Conservation (phyloP, 1,140 invertebrate species). For the Carposina sasakii region DNA sequence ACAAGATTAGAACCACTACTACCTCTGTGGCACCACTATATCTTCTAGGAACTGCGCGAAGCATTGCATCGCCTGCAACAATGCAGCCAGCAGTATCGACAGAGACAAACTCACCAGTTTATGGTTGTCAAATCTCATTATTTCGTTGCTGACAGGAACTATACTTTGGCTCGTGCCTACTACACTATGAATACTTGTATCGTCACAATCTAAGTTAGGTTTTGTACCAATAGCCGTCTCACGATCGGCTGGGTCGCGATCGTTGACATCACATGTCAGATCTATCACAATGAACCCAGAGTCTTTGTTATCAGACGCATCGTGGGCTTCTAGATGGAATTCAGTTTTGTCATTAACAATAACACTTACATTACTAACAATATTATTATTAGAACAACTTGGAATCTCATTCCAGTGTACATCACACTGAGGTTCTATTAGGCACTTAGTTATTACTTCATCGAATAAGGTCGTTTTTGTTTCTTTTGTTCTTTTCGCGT, state of each 20-base stretch:
- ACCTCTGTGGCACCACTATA: slow-evolving; percentile 60
- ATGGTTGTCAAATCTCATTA: slow-evolving; percentile 55
- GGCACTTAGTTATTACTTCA: slow-evolving; percentile 57
- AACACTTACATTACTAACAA: slow-evolving; percentile 48
- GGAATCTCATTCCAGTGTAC: slow-evolving; percentile 66
- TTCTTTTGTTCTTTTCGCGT: slow-evolving; percentile 34
- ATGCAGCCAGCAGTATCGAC: slow-evolving; percentile 58
- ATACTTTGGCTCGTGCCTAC: slow-evolving; percentile 51
- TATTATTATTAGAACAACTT: slow-evolving; percentile 62
- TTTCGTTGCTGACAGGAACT: slow-evolving; percentile 66
- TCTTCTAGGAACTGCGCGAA: slow-evolving; percentile 67
- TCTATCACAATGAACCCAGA: slow-evolving; percentile 65
- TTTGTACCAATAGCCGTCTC: slow-evolving; percentile 44
- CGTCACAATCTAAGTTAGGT: slow-evolving; percentile 54
- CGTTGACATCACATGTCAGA: slow-evolving; percentile 51
- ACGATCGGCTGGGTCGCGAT: slow-evolving; percentile 11
- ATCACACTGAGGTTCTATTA: slow-evolving; percentile 52
- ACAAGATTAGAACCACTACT: slow-evolving; percentile 38
- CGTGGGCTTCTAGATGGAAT: neutral
- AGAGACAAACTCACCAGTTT: slow-evolving; percentile 62
- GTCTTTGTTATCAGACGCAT: slow-evolving; percentile 20
- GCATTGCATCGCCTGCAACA: slow-evolving; percentile 63
- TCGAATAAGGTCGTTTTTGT: slow-evolving; percentile 21
- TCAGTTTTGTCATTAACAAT: slow-evolving; percentile 23
- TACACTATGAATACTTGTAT: slow-evolving; percentile 48